Evolutionary conservation across 2,888 invertebrate species (phyloP), one percentile per base, ranked within the genome.

Genomic region (Ormyrus thymus): DNA sequence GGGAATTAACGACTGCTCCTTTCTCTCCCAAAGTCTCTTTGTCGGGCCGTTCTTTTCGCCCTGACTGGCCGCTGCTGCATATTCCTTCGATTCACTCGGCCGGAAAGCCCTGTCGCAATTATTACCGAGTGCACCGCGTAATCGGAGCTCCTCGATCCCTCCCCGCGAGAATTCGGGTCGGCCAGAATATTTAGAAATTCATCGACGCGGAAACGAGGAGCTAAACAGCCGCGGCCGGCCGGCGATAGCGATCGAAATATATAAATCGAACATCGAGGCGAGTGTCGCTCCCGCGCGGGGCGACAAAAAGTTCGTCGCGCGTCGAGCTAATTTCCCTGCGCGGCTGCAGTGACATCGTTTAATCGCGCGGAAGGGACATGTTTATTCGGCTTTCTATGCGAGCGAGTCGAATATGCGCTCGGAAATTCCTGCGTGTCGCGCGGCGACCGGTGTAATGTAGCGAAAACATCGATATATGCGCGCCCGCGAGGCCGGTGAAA

Each of bases 321-420:
- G 72, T 73, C 65, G 29, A 65, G 58, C 78, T 79, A 74, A 79
- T 79, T 75, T 79, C 64, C 78, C 73, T 75, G 11, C 9, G 55
- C 56, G 3, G 56, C 43, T 62, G 65, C 56, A 10, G 58, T 55
- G 61, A 74, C 72, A 62, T 70, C 50, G 76, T 72, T 79, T 79
- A 76, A 79, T 79, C 79, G 79, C n/a, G n/a, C 72, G 76, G 76
- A 79, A 79, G 66, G 79, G 68, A 75, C 79, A 70, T 79, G 76
- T 79, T 79, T 79, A 79, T 79, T 79, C 76, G 71, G 62, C 46
- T 64, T 78, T 78, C 74, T 74, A 62, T 72, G 73, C 62, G 73
- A 61, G 56, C 68, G 72, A 15, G 43, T 51, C 72, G n/a, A n/a
- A 13, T 50, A 55, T 51, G 15, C 66, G 29, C 29, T 29, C 29